Evolutionary conservation across 2,113 vertebrate species (phyloP).

Genomic region (Mungos mungo): DNA sequence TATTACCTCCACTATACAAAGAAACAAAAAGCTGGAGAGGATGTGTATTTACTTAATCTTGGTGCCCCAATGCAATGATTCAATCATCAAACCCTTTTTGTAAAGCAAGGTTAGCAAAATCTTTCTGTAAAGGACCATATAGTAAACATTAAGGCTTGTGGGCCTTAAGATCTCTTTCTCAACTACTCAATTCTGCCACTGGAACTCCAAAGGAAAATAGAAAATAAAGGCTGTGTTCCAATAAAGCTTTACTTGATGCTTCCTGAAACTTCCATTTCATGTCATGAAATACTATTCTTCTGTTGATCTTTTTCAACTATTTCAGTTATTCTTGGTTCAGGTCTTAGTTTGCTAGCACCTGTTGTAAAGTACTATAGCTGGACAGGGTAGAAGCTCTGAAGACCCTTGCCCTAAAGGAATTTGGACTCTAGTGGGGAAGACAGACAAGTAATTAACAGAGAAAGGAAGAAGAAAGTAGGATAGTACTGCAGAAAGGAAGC

Average conservation of each 20-base stretch:
- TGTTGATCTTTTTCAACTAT: constrained; percentile 1
- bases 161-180: not conserved
- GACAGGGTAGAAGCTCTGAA: not conserved
- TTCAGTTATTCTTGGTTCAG: constrained; percentile 6
- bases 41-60: not conserved
- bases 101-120: not conserved
- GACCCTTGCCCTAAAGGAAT: not conserved
- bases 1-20: not conserved
- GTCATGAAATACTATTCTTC: not conserved
- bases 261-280: constrained; percentile 19
- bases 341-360: not conserved
- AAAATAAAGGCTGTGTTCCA: not conserved
- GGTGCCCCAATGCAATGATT: not conserved
- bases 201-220: not conserved
- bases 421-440: not conserved
- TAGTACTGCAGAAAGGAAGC: not conserved
- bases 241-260: not conserved
- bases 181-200: not conserved
- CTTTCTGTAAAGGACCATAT: not conserved
- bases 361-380: not conserved
- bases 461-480: not conserved
- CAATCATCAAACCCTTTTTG: not conserved
- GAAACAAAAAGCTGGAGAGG: not conserved
- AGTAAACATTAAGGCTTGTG: not conserved
- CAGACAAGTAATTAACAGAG: not conserved